Evolutionary conservation across 2,113 vertebrate genomes (phyloP).

Genomic region (Cariama cristata): DNA sequence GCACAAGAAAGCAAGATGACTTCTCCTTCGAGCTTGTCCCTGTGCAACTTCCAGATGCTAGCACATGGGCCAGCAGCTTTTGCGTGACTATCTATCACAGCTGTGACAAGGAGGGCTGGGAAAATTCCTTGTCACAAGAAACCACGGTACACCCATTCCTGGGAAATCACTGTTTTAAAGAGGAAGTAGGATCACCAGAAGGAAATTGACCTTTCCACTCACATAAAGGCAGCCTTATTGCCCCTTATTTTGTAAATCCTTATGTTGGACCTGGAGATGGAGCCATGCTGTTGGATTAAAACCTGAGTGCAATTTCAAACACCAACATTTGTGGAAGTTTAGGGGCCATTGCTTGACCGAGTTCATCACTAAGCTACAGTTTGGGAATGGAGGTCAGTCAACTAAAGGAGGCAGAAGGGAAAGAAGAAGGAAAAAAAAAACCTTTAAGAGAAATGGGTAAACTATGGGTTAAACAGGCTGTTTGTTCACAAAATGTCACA

Average conservation of each 20-base stretch:
- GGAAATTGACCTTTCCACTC: background rate
- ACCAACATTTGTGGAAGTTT: rapidly evolving
- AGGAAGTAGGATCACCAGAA: background rate
- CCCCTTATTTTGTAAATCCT: background rate
- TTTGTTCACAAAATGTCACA: background rate
- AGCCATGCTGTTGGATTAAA: background rate
- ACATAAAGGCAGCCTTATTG: background rate
- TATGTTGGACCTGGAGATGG: background rate
- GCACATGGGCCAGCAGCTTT: background rate
- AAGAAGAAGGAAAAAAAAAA: background rate
- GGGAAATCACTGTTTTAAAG: constrained; percentile 1
- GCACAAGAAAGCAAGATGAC: constrained; percentile 69
- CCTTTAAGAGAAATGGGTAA: background rate
- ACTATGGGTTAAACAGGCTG: background rate
- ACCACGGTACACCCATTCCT: background rate
- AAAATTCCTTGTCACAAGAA: background rate
- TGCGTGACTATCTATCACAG: background rate
- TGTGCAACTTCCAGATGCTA: constrained; percentile 36
- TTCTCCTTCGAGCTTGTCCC: constrained; percentile 18
- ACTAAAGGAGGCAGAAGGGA: background rate
- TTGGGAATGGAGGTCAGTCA: background rate
- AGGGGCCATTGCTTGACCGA: background rate
- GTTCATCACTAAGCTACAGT: background rate
- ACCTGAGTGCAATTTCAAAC: background rate
- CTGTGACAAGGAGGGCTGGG: background rate